These are phyloP conservation scores for Globodera rostochiensis DNA, from an alignment of 1,140 invertebrate genomes.

Conservation along the genomic window DNA sequence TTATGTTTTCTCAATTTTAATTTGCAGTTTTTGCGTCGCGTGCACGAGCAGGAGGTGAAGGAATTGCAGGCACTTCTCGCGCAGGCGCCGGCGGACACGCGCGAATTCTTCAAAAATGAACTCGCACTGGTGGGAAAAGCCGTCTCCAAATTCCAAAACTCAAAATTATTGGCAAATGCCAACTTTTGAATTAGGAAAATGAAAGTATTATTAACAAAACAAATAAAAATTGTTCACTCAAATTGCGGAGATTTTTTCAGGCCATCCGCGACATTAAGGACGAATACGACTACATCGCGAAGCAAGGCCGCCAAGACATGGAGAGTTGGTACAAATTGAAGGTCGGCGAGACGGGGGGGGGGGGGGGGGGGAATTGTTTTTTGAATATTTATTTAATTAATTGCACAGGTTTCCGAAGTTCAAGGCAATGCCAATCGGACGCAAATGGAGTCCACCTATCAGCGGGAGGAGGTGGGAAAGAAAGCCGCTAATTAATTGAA, in stretches of 20 bases:
- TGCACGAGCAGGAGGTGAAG: constrained; percentile 71
- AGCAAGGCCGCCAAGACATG: constrained; percentile 67
- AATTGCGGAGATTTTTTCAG: background rate
- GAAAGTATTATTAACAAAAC: too few relatives aligned
- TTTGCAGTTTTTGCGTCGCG: constrained; percentile 76
- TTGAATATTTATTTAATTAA: background rate
- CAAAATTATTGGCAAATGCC: too few relatives aligned
- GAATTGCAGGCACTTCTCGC: constrained; percentile 69
- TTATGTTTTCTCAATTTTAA: background rate
- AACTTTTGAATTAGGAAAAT: too few relatives aligned
- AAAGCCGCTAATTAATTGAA: background rate
- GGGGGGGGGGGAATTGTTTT: background rate
- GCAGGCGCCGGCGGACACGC: constrained; percentile 66
- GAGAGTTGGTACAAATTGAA: constrained; percentile 66
- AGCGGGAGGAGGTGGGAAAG: constrained; percentile 66
- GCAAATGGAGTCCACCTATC: constrained; percentile 69
- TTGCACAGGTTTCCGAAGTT: constrained; percentile 66
- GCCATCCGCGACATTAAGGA: constrained; percentile 70
- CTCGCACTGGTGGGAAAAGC: constrained; percentile 62
- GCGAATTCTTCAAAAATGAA: constrained; percentile 68
- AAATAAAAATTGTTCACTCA: too few relatives aligned
- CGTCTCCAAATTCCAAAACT: too few relatives aligned
- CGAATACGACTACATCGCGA: constrained; percentile 69
- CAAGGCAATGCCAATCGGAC: constrained; percentile 69
- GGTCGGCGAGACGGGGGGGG: constrained; percentile 33